Percentiles rank a stretch among this genome's conserved stretches.
Evolutionary conservation across 2,888 invertebrate species (phyloP).

Genomic region (Iselma pallidipennis): DNA sequence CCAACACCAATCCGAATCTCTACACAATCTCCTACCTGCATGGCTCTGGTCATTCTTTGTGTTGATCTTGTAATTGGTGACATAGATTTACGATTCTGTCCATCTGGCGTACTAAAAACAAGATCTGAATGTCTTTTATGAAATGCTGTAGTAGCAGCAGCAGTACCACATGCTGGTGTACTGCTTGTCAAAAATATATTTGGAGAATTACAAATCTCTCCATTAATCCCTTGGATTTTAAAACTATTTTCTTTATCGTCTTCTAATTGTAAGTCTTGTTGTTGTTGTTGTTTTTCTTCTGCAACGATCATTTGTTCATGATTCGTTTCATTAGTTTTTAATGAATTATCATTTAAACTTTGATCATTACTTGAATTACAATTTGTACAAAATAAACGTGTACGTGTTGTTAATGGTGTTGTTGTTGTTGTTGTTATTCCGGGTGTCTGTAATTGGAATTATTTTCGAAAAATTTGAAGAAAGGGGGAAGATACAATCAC

Average conservation of each 20-base stretch:
- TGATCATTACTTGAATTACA: slow-evolving; percentile 48
- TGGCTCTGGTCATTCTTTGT: slow-evolving; percentile 82
- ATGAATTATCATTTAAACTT: slow-evolving; percentile 6
- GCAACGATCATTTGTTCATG: slow-evolving; percentile 31
- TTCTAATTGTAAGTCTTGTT: background rate
- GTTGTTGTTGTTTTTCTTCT: slow-evolving; percentile 12
- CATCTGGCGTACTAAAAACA: slow-evolving; percentile 57
- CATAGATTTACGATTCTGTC: slow-evolving; percentile 73
- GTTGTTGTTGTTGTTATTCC: slow-evolving; percentile 39
- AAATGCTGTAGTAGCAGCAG: slow-evolving; percentile 34
- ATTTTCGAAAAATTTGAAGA: background rate
- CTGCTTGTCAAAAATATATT: slow-evolving; percentile 48
- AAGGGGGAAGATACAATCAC: background rate
- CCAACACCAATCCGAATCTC: slow-evolving; percentile 34
- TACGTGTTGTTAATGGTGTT: slow-evolving; percentile 39
- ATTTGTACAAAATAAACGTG: slow-evolving; percentile 52
- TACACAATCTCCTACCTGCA: slow-evolving; percentile 70
- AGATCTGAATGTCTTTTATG: slow-evolving; percentile 34
- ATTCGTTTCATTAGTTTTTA: slow-evolving; percentile 37
- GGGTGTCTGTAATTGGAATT: slow-evolving; percentile 21
- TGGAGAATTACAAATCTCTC: background rate
- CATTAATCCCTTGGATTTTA: background rate
- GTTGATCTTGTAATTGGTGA: slow-evolving; percentile 88
- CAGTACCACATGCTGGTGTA: slow-evolving; percentile 51
- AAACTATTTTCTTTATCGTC: slow-evolving; percentile 2